These are phyloP conservation scores for Litocranius walleri DNA, from an alignment of 2,113 vertebrate genomes.

Conservation along the genomic window DNA sequence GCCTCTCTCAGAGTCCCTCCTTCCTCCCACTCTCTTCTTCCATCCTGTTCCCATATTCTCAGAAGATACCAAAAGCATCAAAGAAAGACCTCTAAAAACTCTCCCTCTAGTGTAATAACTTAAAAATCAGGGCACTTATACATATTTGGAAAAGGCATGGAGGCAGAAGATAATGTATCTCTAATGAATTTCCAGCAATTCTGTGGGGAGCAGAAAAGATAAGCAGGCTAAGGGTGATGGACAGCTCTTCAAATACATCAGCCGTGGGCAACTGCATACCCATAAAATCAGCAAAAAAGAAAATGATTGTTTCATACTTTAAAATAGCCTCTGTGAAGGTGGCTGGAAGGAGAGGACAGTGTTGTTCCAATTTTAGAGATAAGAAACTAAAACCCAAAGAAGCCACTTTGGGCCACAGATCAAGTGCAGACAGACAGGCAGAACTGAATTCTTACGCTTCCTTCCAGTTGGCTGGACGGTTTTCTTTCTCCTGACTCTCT, in stretches of 20 bases:
- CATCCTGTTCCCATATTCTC: not conserved
- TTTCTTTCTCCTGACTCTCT: not conserved
- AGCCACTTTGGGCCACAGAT: slow-evolving; percentile 29
- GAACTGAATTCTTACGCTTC: not conserved
- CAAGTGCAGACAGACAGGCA: not conserved
- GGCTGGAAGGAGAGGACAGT: not conserved
- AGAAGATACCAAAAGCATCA: not conserved
- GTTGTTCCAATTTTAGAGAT: slow-evolving; percentile 22
- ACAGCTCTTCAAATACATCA: not conserved
- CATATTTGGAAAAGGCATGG: not conserved
- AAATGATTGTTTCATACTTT: not conserved
- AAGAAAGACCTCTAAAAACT: not conserved
- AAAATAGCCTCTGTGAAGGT: slow-evolving; percentile 5
- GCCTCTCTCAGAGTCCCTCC: not conserved
- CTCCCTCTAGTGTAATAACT: not conserved
- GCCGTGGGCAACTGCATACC: not conserved
- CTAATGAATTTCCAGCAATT: not conserved
- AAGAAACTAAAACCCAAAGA: slow-evolving; percentile 21
- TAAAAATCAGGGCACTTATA: not conserved
- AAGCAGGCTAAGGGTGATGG: not conserved
- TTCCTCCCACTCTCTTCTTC: not conserved
- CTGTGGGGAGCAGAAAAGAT: not conserved
- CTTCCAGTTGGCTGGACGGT: not conserved
- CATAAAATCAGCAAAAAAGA: not conserved
- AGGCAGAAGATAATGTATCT: not conserved